Percentiles rank a stretch among this genome's conserved stretches.
Evolutionary conservation across 2,113 vertebrate genomes (phyloP).

Genomic region (Triplophysa dalaica): DNA sequence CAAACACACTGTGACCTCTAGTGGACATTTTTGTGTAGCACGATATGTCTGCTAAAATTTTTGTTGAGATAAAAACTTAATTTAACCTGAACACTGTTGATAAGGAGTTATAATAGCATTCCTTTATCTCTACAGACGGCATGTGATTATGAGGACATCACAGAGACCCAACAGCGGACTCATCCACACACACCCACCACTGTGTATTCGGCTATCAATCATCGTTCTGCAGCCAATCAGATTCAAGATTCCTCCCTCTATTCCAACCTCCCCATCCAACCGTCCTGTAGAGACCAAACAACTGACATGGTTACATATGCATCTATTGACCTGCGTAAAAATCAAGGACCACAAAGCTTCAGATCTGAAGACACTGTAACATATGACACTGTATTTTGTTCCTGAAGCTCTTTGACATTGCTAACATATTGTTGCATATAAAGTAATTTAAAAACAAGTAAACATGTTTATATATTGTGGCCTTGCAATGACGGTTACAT

Average conservation of each 20-base stretch:
- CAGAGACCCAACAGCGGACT: not conserved
- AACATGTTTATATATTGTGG: too few relatives aligned
- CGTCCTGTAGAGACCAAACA: not conserved
- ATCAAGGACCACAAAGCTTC: too few relatives aligned
- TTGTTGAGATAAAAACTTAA: too few relatives aligned
- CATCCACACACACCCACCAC: not conserved
- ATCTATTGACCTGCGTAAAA: not conserved
- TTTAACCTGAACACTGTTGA: too few relatives aligned
- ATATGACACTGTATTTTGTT: too few relatives aligned
- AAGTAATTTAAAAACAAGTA: too few relatives aligned
- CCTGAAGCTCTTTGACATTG: not conserved
- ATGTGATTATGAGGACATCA: not conserved
- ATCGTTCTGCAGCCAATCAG: not conserved
- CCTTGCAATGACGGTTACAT: too few relatives aligned
- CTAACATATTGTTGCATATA: too few relatives aligned
- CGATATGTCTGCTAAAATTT: too few relatives aligned
- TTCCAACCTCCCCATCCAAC: not conserved
- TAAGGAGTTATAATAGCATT: not conserved
- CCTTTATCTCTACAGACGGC: not conserved
- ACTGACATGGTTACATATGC: not conserved
- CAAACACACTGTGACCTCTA: too few relatives aligned
- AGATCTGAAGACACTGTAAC: not conserved
- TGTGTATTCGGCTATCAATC: not conserved
- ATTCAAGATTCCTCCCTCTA: not conserved
- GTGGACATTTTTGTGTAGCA: too few relatives aligned